A percentile compares a stretch with the other conserved stretches of the same genome.
Evolutionary conservation across 2,888 invertebrate genomes (phyloP).

Genomic region (Eupithecia abbreviata): DNA sequence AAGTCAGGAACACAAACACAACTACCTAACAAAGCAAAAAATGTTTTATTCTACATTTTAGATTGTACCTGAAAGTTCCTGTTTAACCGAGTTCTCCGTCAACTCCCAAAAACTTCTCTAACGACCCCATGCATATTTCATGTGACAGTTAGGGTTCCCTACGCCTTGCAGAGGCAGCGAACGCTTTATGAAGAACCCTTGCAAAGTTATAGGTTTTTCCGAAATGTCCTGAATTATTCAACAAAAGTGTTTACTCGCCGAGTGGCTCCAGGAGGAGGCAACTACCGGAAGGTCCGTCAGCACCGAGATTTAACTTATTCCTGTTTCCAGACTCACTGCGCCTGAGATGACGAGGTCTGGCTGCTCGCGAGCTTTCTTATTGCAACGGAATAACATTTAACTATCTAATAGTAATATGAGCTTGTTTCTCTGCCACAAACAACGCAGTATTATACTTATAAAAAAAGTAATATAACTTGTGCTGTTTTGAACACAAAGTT

Average conservation of each 20-base stretch:
- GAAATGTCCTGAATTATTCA: slow-evolving; percentile 57
- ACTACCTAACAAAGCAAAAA: slow-evolving; percentile 17
- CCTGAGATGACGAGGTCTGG: not conserved
- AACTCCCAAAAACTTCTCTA: slow-evolving; percentile 49
- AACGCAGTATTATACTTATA: too few relatives aligned
- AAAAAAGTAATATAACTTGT: not conserved
- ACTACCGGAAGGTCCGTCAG: not conserved
- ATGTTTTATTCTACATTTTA: slow-evolving; percentile 21
- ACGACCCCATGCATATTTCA: slow-evolving; percentile 53
- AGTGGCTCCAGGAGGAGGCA: not conserved
- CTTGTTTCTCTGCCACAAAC: not conserved
- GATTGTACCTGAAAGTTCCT: slow-evolving; percentile 28
- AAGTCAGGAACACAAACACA: slow-evolving; percentile 15
- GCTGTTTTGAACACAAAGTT: not conserved
- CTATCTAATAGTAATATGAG: not conserved
- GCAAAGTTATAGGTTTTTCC: slow-evolving; percentile 53
- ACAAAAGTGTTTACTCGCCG: slow-evolving; percentile 7
- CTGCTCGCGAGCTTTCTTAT: not conserved
- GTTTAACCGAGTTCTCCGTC: slow-evolving; percentile 47
- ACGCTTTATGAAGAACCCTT: slow-evolving; percentile 53
- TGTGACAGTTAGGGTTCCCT: slow-evolving; percentile 42
- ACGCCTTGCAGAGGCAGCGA: slow-evolving; percentile 26
- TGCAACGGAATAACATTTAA: too few relatives aligned
- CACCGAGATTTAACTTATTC: not conserved
- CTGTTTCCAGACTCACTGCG: not conserved